Evolutionary conservation across 1,140 invertebrate species (phyloP).

Genomic region (Macrobrachium rosenbergii): DNA sequence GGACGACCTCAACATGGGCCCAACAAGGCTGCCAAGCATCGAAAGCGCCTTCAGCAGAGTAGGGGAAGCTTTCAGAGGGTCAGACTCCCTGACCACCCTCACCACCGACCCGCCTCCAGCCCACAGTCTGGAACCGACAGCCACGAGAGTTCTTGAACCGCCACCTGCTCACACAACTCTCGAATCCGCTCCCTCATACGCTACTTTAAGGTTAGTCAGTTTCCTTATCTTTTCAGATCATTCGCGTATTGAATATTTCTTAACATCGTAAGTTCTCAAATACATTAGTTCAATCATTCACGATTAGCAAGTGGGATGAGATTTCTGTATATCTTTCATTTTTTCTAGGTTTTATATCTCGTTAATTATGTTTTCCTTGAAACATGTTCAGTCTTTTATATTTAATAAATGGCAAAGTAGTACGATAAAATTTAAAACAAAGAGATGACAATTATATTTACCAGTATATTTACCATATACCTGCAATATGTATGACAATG

Average conservation of each 20-base stretch:
- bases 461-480: too few relatives aligned
- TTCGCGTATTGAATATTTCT: background rate
- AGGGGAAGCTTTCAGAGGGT: constrained; percentile 54
- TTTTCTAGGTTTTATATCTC: too few relatives aligned
- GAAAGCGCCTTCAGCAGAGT: constrained; percentile 65
- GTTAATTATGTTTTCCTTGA: too few relatives aligned
- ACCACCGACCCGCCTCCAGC: constrained; percentile 20
- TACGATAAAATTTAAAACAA: too few relatives aligned
- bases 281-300: background rate
- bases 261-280: background rate
- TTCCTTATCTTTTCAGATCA: background rate
- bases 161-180: constrained; percentile 1
- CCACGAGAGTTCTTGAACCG: background rate
- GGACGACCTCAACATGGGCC: constrained; percentile 9
- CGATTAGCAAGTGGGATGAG: too few relatives aligned
- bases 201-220: constrained; percentile 52
- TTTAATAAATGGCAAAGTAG: too few relatives aligned
- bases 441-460: too few relatives aligned
- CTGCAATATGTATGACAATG: too few relatives aligned
- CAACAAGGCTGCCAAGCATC: constrained; percentile 64
- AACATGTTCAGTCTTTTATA: too few relatives aligned
- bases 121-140: background rate
- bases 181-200: constrained; percentile 56
- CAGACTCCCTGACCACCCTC: constrained; percentile 14
- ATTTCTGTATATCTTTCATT: too few relatives aligned